A percentile compares a stretch with the other conserved stretches of the same genome.
These are phyloP conservation scores for Apotomis capreana DNA, from an alignment of 2,888 invertebrate genomes.

Conservation along the genomic window DNA sequence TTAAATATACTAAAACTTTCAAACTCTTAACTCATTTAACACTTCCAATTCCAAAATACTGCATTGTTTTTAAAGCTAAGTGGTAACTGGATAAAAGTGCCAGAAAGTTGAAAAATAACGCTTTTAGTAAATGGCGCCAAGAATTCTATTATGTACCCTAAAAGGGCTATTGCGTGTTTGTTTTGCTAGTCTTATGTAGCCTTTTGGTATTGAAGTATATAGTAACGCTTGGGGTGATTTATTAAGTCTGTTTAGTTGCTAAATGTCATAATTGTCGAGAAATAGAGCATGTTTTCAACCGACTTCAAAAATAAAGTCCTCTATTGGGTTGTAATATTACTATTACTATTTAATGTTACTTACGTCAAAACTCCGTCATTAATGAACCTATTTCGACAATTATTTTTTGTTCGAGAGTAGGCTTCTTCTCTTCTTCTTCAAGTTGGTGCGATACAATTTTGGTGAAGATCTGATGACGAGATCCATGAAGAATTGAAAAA, in stretches of 20 bases:
- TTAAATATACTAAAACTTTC: too few relatives aligned
- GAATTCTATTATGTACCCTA: background rate
- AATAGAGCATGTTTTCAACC: background rate
- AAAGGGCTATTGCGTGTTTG: background rate
- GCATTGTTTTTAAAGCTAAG: constrained; percentile 20
- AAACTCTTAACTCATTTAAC: constrained; percentile 1
- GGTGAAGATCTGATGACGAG: too few relatives aligned
- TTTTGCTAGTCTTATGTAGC: background rate
- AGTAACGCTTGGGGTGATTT: constrained; percentile 1
- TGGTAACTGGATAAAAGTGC: background rate
- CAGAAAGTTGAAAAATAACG: constrained; percentile 15
- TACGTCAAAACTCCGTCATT: too few relatives aligned
- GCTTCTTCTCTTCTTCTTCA: too few relatives aligned
- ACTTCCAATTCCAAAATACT: constrained; percentile 3
- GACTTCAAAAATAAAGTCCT: too few relatives aligned
- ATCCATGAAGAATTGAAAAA: too few relatives aligned
- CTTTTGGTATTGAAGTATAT: background rate
- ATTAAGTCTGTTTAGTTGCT: constrained; percentile 4
- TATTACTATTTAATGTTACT: too few relatives aligned
- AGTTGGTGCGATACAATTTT: too few relatives aligned
- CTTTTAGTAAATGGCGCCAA: constrained; percentile 24
- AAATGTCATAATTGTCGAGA: background rate
- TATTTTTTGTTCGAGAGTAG: too few relatives aligned
- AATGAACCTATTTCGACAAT: too few relatives aligned
- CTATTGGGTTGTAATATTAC: too few relatives aligned